phyloP scores from a whole-genome alignment of 2,797 vertebrate species.

The Eleutherodactylus coqui region DNA sequence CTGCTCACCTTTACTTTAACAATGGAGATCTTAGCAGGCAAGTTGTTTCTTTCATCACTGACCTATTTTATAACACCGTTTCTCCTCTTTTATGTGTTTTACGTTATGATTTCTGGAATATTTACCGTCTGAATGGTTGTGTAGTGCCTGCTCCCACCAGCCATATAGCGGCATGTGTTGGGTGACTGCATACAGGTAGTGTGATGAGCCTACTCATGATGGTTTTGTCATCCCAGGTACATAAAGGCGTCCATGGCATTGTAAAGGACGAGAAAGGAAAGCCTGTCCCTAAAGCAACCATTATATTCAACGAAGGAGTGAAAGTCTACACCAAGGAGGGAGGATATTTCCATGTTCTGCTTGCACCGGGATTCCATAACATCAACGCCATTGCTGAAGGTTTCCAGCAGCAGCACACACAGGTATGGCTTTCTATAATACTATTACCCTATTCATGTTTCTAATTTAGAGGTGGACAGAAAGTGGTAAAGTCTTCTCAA shows the following conservation, averaged over 20 bases:
- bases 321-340: slow-evolving; percentile 83
- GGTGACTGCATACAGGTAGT: background rate
- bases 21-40: slow-evolving; percentile 19
- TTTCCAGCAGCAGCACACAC: slow-evolving; percentile 88
- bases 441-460: background rate
- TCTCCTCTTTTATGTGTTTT: background rate
- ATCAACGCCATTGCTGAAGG: slow-evolving; percentile 90
- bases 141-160: no score
- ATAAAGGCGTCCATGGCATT: slow-evolving; percentile 93
- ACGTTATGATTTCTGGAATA: background rate
- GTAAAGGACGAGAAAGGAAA: slow-evolving; percentile 91
- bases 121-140: background rate
- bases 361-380: slow-evolving; percentile 89
- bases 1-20: slow-evolving; percentile 26
- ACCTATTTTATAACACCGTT: no score
- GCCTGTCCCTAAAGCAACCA: slow-evolving; percentile 86
- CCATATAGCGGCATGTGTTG: background rate
- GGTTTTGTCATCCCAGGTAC: slow-evolving; percentile 79
- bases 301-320: slow-evolving; percentile 87
- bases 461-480: no score
- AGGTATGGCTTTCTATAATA: slow-evolving; percentile 73
- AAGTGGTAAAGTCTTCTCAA: no score
- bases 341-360: slow-evolving; percentile 90
- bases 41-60: background rate
- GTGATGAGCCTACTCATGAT: background rate